phyloP scores from a whole-genome alignment of 2,888 invertebrate species.

The Sinelater perroti region DNA sequence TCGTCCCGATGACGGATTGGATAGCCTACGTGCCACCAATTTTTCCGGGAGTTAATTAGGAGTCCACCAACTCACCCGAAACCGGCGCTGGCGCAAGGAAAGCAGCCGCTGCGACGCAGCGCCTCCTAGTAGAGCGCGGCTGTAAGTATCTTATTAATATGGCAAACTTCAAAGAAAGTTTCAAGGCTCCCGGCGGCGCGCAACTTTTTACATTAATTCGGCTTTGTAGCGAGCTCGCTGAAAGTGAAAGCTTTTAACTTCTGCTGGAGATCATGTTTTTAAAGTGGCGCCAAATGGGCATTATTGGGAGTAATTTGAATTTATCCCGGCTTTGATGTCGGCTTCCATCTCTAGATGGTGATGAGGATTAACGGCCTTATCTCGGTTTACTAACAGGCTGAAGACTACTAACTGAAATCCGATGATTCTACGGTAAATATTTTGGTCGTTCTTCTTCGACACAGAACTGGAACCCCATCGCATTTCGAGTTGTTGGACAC shows the following conservation, averaged over 20 bases:
- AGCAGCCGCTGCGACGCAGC: background rate
- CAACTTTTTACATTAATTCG: slow-evolving; percentile 33
- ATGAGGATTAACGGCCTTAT: too few relatives aligned
- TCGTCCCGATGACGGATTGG: background rate
- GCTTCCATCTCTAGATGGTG: too few relatives aligned
- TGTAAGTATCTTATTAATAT: slow-evolving; percentile 24
- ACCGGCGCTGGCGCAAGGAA: background rate
- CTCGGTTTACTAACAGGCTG: too few relatives aligned
- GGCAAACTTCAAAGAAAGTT: slow-evolving; percentile 28
- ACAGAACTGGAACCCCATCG: too few relatives aligned
- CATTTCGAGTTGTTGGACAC: too few relatives aligned
- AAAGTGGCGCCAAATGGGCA: too few relatives aligned
- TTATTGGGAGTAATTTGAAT: background rate
- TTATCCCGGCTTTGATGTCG: background rate
- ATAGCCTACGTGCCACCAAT: background rate
- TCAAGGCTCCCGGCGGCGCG: slow-evolving; percentile 24
- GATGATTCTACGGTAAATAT: too few relatives aligned
- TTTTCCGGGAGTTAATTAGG: background rate
- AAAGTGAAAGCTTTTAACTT: slow-evolving; percentile 17
- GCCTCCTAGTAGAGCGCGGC: slow-evolving; percentile 8
- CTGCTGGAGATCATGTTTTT: background rate
- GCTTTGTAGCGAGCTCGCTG: slow-evolving; percentile 13
- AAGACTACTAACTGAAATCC: too few relatives aligned
- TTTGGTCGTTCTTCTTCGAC: too few relatives aligned
- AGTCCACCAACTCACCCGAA: background rate